Base-by-base conservation (phyloP, 2,797 vertebrate genomes). In the Enteromius mattozi region DNA sequence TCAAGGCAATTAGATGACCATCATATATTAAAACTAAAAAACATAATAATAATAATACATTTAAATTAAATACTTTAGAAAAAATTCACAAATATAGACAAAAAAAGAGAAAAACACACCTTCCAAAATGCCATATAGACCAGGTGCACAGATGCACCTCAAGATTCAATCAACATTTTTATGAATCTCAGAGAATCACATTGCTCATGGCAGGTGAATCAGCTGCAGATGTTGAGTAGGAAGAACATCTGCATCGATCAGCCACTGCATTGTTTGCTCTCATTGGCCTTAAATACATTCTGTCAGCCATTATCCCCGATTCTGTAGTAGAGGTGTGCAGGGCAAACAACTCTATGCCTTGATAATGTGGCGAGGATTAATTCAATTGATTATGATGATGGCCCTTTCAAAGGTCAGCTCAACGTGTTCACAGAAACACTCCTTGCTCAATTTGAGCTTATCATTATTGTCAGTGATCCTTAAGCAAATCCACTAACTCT, bases 371-470 rank as follows among this genome's bases (percentile, higher is more conserved):
- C 30, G 10, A 56, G 74, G 47, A 83, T 83, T 83, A 33, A 83
- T 69, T 78, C 47, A 68, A 45, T 69, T 78, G 72, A 78, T 83
- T 70, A 56, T 78, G 24, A 83, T 77, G 82, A 70, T 78, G 82
- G n/a, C 19, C 13, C 63, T 68, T 66, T 9, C 54, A 33, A 78
- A 78, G 65, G 74, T 77, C 74, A 83, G 49, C 35, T 6, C 74
- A 69, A 24, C 19, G 5, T 30, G 17, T 59, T 75, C 70, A 40
- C 14, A n/a, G n/a, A 56, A 77, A 54, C 21, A 56, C 59, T 66
- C 7, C 40, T 42, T 63, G 27, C 68, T 81, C 81, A 75, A 40
- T 76, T 54, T 68, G 49, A 68, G 49, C 24, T 69, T 16, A 45
- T 45, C 49, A 70, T 83, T 49, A 78, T 69, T 83, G 37, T 69